Evolutionary conservation across 2,797 vertebrate genomes (phyloP), one percentile per base, ranked within the genome.

Genomic region (Falco cherrug): DNA sequence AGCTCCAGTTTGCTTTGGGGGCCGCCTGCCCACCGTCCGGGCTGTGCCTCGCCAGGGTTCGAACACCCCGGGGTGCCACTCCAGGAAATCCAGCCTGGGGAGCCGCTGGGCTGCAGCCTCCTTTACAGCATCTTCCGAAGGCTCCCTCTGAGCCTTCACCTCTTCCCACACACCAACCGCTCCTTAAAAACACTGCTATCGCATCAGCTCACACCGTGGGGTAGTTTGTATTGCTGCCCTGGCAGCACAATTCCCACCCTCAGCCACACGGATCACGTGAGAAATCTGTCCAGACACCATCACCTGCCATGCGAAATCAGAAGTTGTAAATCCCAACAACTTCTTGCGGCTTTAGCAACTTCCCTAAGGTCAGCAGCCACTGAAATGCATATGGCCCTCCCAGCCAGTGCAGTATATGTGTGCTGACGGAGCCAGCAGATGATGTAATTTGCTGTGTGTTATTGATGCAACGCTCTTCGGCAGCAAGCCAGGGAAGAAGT

Each of bases 121-220:
- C 35, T 41, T 21, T 4, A 10, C 18, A 35, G 63, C 77, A 25
- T 5, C 69, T 19, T 22, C 13, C 8, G 1, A 20, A 25, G 25
- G 76, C 26, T 91, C 41, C 39, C 53, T 45, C 24, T 13, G 17
- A 67, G 33, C 82, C 70, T 70, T 70, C 3, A 1, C 48, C 60
- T 74, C 70, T 37, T 37, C 8, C 59, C 68, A 16, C 67, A 1
- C 1, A 50, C 12, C 84, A 35, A 2, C 28, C 2, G 9, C 37
- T 43, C 47, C 68, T 26, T 11, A 6, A 33, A 64, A 31, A 6
- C 1, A 6, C 29, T 19, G 26, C 60, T 33, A 2, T 1, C 1
- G 0, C 73, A 13, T 0, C 37, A 43, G 1, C 8, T 28, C 82
- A 3, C n/a, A 1, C 43, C 1, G 7, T 2, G 4, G 1, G 16